Evolutionary conservation across 2,113 vertebrate species (phyloP).

Genomic region (Amphiprion percula): DNA sequence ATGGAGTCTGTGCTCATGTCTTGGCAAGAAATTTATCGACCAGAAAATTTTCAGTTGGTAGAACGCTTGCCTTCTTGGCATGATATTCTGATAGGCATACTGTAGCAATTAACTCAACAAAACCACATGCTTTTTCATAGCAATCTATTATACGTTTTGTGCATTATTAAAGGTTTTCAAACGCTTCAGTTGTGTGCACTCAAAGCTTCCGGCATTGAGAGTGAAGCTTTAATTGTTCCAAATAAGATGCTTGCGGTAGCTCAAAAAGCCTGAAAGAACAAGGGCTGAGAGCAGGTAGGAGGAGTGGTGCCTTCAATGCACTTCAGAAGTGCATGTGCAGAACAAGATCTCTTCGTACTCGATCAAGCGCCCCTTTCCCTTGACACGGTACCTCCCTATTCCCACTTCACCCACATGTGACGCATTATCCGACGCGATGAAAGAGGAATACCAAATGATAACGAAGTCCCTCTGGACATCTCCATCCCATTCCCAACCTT

Average conservation of each 20-base stretch:
- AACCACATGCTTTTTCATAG: not conserved
- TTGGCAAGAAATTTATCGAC: not conserved
- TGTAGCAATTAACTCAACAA: constrained; percentile 1
- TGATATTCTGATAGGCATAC: constrained; percentile 18
- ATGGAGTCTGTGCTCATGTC: not conserved
- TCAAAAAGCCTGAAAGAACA: constrained; percentile 33
- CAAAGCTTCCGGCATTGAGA: no score
- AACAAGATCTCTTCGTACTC: constrained; percentile 20
- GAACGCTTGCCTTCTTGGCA: not conserved
- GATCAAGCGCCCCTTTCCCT: constrained; percentile 37
- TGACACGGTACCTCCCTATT: constrained; percentile 21
- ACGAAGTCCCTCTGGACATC: constrained; percentile 69
- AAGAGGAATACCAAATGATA: constrained; percentile 78
- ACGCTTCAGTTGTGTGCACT: not conserved
- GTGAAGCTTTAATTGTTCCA: constrained; percentile 27
- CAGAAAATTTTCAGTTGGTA: not conserved
- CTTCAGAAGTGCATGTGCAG: constrained; percentile 28
- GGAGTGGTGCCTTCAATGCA: constrained; percentile 14
- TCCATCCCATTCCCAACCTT: constrained; percentile 60
- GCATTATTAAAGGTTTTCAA: constrained; percentile 22
- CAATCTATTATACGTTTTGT: not conserved
- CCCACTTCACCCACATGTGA: constrained; percentile 54
- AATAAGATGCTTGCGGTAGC: constrained; percentile 9
- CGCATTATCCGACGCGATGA: constrained; percentile 70
- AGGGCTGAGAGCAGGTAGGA: not conserved